Base-by-base conservation (phyloP, 2,113 vertebrate species). In the Caranx ignobilis region DNA sequence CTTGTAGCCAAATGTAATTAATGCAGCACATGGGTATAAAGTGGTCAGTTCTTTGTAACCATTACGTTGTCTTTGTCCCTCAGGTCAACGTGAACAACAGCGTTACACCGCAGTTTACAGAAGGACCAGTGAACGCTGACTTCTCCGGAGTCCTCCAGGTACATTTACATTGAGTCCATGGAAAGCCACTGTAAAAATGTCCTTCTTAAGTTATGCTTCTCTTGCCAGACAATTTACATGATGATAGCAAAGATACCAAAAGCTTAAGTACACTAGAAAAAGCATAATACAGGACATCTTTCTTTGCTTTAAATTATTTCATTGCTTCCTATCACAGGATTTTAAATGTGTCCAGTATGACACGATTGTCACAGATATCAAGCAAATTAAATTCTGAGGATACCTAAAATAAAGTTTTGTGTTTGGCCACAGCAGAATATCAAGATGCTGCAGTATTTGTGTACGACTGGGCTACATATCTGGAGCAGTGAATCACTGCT, bases 121-220 rank as follows among this genome's bases (percentile, higher is more conserved):
- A 97, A 90, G 95, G 93, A 84, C 95, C 96, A 57, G 94, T 96
- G 77, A 96, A 95, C 75, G 95, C 96, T 62, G 97, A 97, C 88
- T 97, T 97, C 93, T 95, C 96, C 2, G 95, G 95, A 83, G 95
- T 97, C 85, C 95, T 97, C 89, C 96, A 97, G 96, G 97, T 97
- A 95, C 78, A 68, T 54, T 72, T 75, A 56, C 56, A 39, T 54
- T 5, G 56, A 60, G n/a, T 69, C 60, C 8, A 34, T 34, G 7
- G 3, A 2, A 47, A 10, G 7, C 12, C 37, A 48, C 35, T 8
- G 8, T 43, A 12, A 21, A 45, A 35, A 21, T 77, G 16, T 35
- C 35, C 8, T 1, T 21, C 8, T 6, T 0, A 70, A 75, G 69
- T 18, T 3, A 5, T 15, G 48, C 56, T 10, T 19, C 5, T 2